These are phyloP conservation scores for Iphiclides podalirius DNA, from an alignment of 2,888 invertebrate species.

Conservation along the genomic window DNA sequence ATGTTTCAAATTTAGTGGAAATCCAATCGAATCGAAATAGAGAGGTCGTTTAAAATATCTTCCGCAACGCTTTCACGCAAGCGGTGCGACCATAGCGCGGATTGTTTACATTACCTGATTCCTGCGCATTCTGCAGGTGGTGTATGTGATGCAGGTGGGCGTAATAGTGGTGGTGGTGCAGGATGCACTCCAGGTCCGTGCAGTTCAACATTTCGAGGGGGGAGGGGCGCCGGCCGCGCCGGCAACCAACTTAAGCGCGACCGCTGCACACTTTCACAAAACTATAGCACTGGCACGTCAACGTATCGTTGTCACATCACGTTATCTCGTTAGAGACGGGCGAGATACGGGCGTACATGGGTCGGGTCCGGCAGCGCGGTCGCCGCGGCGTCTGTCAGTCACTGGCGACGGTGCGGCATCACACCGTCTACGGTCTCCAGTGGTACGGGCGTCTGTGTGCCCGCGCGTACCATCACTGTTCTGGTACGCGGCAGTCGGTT, in stretches of 20 bases:
- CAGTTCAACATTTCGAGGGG: conserved; percentile 85
- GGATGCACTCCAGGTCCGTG: conserved; percentile 88
- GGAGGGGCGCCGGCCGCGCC: conserved; percentile 56
- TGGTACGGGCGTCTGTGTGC: conserved; percentile 28
- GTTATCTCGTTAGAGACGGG: conserved; percentile 65
- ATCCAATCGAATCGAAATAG: too few relatives aligned
- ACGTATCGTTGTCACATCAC: conserved; percentile 76
- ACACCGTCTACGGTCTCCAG: too few relatives aligned
- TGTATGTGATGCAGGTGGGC: conserved; percentile 86
- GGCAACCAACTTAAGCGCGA: conserved; percentile 63
- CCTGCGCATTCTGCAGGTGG: conserved; percentile 84
- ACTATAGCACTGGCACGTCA: conserved; percentile 72
- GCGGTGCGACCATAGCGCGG: conserved; percentile 25
- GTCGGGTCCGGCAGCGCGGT: conserved; percentile 42
- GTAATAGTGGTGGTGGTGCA: conserved; percentile 87
- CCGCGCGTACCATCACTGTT: conserved; percentile 49
- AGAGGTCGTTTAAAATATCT: conserved; percentile 29
- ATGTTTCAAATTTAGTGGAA: too few relatives aligned
- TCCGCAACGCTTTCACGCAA: background rate
- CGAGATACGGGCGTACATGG: conserved; percentile 44
- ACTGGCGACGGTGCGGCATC: too few relatives aligned
- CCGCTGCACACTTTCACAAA: conserved; percentile 77
- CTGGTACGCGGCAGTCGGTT: too few relatives aligned
- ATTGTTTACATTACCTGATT: conserved; percentile 70
- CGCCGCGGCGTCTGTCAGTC: conserved; percentile 63